Percentiles rank a stretch among this genome's conserved stretches.
These are phyloP conservation scores for Ischnura elegans DNA, from an alignment of 2,888 invertebrate genomes.

Conservation along the genomic window DNA sequence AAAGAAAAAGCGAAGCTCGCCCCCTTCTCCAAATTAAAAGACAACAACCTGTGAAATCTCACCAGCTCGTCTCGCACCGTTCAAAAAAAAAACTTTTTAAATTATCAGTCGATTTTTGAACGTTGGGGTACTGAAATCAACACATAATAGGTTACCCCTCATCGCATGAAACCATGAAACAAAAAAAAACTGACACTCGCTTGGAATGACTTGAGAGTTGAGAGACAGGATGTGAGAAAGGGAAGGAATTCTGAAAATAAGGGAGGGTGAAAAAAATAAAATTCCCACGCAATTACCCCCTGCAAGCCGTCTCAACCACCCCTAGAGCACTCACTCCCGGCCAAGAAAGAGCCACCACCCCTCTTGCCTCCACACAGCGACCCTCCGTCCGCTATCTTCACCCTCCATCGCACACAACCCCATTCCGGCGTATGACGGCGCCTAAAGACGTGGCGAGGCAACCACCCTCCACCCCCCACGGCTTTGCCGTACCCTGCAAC, in stretches of 20 bases:
- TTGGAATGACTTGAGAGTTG: not conserved
- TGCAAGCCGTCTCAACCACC: not conserved
- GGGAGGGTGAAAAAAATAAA: not conserved
- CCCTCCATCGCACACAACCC: constrained; percentile 1
- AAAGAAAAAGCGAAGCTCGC: not conserved
- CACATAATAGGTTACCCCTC: not conserved
- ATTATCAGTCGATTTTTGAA: not conserved
- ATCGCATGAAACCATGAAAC: not conserved
- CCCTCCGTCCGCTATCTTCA: not conserved
- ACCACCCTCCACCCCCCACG: not conserved
- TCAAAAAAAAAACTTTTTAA: not conserved
- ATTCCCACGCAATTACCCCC: not conserved
- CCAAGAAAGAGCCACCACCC: not conserved
- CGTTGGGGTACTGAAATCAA: not conserved
- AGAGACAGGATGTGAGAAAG: not conserved
- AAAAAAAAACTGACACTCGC: not conserved
- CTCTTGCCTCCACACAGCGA: not conserved
- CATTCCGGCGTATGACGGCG: not conserved
- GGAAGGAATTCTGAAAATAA: not conserved
- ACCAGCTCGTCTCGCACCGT: not conserved
- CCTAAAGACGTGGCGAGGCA: constrained; percentile 2
- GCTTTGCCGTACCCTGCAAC: not conserved
- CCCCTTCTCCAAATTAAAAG: not conserved
- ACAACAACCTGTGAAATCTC: not conserved
- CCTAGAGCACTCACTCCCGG: not conserved